phyloP scores from a whole-genome alignment of 1,140 invertebrate species.

The Grapholita molesta region DNA sequence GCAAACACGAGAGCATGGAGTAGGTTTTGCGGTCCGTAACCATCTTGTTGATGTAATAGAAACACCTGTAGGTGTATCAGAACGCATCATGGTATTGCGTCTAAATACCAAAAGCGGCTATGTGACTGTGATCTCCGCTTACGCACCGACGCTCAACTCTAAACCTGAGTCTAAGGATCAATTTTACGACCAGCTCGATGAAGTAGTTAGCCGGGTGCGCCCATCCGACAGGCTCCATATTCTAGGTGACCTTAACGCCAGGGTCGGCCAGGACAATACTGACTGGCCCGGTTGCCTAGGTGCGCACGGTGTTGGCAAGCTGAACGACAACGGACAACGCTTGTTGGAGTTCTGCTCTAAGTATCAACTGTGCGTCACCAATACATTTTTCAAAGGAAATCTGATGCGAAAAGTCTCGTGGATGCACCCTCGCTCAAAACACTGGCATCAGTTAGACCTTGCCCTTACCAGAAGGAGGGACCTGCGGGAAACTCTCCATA shows the following conservation, averaged over 20 bases:
- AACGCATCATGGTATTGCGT: not conserved
- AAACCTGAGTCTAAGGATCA: not conserved
- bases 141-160: too few relatives aligned
- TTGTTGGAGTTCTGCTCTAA: conserved; percentile 19
- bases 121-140: too few relatives aligned
- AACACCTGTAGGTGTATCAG: not conserved
- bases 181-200: not conserved
- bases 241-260: conserved; percentile 20
- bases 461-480: too few relatives aligned
- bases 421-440: too few relatives aligned
- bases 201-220: not conserved
- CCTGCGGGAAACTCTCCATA: not conserved
- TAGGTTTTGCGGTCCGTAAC: not conserved
- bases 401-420: not conserved
- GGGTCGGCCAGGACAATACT: conserved; percentile 14
- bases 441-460: not conserved
- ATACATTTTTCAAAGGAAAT: not conserved
- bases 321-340: conserved; percentile 24
- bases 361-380: not conserved
- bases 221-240: not conserved
- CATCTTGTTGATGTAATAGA: not conserved
- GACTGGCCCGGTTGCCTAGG: conserved; percentile 22
- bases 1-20: not conserved
- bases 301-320: conserved; percentile 23
- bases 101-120: too few relatives aligned